Percentiles rank a stretch among this genome's conserved stretches.
Conservation (phyloP, 1,140 invertebrate species). For the Procambarus virginalis region DNA sequence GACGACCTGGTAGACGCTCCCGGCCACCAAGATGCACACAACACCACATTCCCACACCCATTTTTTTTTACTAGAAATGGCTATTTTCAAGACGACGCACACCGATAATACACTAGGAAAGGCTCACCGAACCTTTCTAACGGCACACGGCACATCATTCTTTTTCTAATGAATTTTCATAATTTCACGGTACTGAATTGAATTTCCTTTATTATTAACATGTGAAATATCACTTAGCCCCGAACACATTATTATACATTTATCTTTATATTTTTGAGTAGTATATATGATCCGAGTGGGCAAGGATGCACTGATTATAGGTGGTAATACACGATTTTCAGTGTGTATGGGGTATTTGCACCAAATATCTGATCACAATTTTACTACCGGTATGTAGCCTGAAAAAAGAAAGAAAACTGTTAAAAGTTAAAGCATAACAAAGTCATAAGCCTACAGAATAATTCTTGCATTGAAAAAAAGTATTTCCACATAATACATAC, state of each 20-base stretch:
- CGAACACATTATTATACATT: background rate
- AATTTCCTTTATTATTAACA: background rate
- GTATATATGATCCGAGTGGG: background rate
- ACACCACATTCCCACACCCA: background rate
- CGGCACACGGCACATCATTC: background rate
- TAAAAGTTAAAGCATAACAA: too few species aligned
- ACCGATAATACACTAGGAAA: background rate
- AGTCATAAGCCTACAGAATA: too few species aligned
- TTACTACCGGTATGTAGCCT: too few species aligned
- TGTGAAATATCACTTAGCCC: background rate
- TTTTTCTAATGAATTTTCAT: background rate
- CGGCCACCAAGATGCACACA: background rate
- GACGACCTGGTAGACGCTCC: background rate
- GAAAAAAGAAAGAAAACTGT: too few species aligned
- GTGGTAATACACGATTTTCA: background rate
- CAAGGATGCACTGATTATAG: background rate
- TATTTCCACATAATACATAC: too few species aligned
- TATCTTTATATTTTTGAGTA: background rate
- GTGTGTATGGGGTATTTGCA: too few species aligned
- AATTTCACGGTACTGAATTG: background rate
- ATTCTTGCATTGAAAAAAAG: too few species aligned
- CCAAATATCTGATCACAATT: too few species aligned
- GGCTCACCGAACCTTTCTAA: background rate
- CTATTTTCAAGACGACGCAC: background rate
- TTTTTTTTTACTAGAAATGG: background rate